Evolutionary conservation across 2,113 vertebrate genomes (phyloP).

Genomic region (Corvus hawaiiensis): DNA sequence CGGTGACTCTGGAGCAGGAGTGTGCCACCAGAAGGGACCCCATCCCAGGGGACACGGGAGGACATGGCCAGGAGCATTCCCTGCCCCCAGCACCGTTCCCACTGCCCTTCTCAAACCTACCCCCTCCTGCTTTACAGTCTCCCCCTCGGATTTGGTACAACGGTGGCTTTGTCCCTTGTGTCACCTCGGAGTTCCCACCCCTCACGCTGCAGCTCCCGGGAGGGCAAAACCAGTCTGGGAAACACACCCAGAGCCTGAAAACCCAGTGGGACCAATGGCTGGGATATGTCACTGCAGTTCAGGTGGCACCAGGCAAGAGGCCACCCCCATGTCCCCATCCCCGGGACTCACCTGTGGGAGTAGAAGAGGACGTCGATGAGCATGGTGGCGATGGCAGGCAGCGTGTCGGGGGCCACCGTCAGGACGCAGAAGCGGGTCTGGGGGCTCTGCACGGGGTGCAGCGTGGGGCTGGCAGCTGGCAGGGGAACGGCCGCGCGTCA

Average conservation of each 20-base stretch:
- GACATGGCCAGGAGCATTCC: not conserved
- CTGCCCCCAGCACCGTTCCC: rapidly evolving
- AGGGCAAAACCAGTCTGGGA: not conserved
- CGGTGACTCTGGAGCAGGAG: rapidly evolving
- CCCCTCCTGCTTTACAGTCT: not conserved
- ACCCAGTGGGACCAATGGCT: not conserved
- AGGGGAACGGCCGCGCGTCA: not conserved
- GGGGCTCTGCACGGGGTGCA: conserved; percentile 93
- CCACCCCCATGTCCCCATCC: rapidly evolving
- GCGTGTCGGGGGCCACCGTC: conserved; percentile 89
- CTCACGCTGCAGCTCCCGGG: rapidly evolving
- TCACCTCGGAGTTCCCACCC: not conserved
- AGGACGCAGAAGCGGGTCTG: conserved; percentile 93
- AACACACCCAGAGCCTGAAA: not conserved
- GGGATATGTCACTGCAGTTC: rapidly evolving
- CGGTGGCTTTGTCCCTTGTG: rapidly evolving
- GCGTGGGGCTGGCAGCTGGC: conserved; percentile 77
- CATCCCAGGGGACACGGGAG: rapidly evolving
- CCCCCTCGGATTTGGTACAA: not conserved
- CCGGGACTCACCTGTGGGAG: conserved; percentile 78
- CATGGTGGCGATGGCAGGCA: conserved; percentile 91
- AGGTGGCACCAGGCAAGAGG: not conserved
- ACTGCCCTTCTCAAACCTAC: not conserved
- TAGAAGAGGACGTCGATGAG: conserved; percentile 97
- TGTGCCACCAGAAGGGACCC: not conserved